Evolutionary conservation across 2,888 invertebrate genomes (phyloP), one percentile per base, ranked within the genome.

Genomic region (Pyrrhosoma nymphula): DNA sequence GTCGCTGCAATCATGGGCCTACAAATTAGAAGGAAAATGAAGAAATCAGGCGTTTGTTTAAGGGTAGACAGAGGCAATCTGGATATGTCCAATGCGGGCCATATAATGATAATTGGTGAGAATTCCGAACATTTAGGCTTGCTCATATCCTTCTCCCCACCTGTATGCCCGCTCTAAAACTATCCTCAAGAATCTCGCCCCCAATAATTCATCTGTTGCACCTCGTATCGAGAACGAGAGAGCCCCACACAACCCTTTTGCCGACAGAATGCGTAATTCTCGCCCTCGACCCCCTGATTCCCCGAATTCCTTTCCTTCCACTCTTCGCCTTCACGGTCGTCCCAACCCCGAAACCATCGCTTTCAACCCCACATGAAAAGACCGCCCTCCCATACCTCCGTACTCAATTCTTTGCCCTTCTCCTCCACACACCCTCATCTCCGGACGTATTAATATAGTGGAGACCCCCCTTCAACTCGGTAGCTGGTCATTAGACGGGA

Each of bases 401-500:
- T 12, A 69, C 23, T 26, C 16, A 30, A 47, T 47, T 47, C 60
- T 20, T 30, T 26, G 63, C 60, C 60, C 91, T 30, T 63, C 12
- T n/a, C 55, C 55, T 55, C n/a, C 47, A 16, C n/a, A 26, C 35
- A 12, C 56, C 90, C 56, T n/a, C 35, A 26, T 47, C 10, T 39
- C 93, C n/a, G 14, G 47, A 69, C 69, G 69, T 69, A 69, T 75
- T 75, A 75, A 75, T 75, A 39, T 63, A 26, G 69, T 69, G 47
- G 30, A 30, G 93, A 47, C 69, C 39, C 56, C 18, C 56, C 56
- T 39, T 93, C 93, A 93, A 69, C 93, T 69, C 93, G 93, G 93
- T 93, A 93, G 93, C 93, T 47, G 93, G 93, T 93, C 93, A 93
- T 93, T 93, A 93, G 82, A 93, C 39, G 93, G 60, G 60, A 60